Evolutionary conservation across 1,140 invertebrate species (phyloP), one percentile per base, ranked within the genome.

Genomic region (Cryptotermes secundus): DNA sequence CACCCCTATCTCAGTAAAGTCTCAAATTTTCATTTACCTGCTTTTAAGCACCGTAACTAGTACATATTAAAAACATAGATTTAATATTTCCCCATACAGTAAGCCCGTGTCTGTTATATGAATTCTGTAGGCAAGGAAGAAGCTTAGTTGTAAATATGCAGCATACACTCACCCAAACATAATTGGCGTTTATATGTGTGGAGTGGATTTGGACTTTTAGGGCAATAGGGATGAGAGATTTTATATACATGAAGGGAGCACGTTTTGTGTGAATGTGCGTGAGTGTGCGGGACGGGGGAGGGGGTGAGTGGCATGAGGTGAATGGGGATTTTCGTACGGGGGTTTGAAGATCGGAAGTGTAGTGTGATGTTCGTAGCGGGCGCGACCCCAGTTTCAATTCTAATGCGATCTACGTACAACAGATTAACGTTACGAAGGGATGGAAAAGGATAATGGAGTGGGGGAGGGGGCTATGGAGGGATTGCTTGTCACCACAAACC

Each of bases 361-460:
- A 49, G 59, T 72, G 59, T 72, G 59, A 72, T 72, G 59, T 72
- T 72, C 59, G n/a, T 72, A 72, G 59, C 59, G n/a, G 59, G n/a
- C 59, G n/a, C 59, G 59, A 72, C 59, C 59, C 59, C 59, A 72
- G 26, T 72, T 72, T 72, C 59, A 72, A 72, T 72, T 72, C 59
- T 72, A 72, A 72, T 72, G 31, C 59, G 59, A 72, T 72, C 59
- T 72, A 72, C 59, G 59, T 72, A 72, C 59, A 72, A 72, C 26
- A 72, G 59, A 72, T 72, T 72, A 72, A 72, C 59, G 59, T 72
- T n/a, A 16, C 59, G 59, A 72, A 72, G 59, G 59, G 59, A 16
- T 72, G 59, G 59, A 72, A n/a, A n/a, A n/a, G n/a, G n/a, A n/a
- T n/a, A n/a, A n/a, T n/a, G n/a, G n/a, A n/a, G n/a, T n/a, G n/a